Percentiles rank a stretch among this genome's conserved stretches.
These are phyloP conservation scores for Amblyraja radiata DNA, from an alignment of 2,797 vertebrate species.

Conservation along the genomic window DNA sequence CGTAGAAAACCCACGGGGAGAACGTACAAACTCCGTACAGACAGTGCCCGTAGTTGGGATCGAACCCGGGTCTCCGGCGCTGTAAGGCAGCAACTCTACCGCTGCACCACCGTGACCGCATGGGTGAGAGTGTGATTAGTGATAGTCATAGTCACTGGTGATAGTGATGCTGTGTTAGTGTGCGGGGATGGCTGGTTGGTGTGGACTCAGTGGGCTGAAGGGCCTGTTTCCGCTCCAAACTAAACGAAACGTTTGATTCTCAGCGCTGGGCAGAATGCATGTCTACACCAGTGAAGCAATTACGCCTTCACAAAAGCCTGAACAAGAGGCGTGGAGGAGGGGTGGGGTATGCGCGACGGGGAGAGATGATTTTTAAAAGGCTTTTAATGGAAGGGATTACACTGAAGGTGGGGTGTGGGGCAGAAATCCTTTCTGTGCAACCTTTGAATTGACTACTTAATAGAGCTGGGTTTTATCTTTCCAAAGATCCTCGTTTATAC, in stretches of 20 bases:
- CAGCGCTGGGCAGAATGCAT: conserved; percentile 36
- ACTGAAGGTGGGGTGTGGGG: conserved; percentile 45
- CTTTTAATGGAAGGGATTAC: conserved; percentile 41
- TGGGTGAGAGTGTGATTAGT: too few species aligned
- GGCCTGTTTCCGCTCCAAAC: too few species aligned
- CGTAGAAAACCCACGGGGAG: too few species aligned
- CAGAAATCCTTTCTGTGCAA: conserved; percentile 44
- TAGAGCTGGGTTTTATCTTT: conserved; percentile 46
- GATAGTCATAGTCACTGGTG: too few species aligned
- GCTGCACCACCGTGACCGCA: too few species aligned
- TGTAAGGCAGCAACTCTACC: too few species aligned
- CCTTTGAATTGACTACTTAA: conserved; percentile 43
- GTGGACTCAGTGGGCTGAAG: too few species aligned
- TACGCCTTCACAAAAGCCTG: conserved; percentile 34
- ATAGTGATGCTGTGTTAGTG: too few species aligned
- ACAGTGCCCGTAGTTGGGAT: too few species aligned
- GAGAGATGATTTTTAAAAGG: conserved; percentile 19
- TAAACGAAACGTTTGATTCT: background rate
- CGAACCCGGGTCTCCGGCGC: too few species aligned
- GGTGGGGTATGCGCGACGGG: background rate
- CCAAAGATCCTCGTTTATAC: conserved; percentile 47
- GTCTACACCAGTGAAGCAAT: conserved; percentile 29
- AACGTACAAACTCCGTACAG: too few species aligned
- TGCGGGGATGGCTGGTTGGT: too few species aligned
- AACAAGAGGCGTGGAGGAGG: background rate